phyloP scores from a whole-genome alignment of 2,888 invertebrate species.

The Marronus borbonicus region DNA sequence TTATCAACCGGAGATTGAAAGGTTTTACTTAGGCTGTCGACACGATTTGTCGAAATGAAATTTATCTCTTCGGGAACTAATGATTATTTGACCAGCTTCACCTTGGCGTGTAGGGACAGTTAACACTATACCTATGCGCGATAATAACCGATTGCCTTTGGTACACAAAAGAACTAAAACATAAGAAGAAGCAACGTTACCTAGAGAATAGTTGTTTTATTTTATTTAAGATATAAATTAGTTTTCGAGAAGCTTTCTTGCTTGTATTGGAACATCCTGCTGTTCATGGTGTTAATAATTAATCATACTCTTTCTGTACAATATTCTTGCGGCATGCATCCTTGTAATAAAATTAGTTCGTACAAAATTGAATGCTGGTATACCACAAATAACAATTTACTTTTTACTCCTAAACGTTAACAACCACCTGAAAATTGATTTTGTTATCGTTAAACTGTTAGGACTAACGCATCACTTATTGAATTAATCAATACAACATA shows the following conservation, averaged over 20 bases:
- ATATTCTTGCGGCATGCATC: background rate
- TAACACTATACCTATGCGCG: conserved; percentile 23
- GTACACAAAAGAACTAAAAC: conserved; percentile 9
- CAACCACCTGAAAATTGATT: no score
- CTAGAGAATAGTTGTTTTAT: conserved; percentile 5
- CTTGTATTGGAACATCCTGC: background rate
- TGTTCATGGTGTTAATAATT: conserved; percentile 8
- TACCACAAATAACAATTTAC: background rate
- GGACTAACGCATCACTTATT: no score
- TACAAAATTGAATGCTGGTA: background rate
- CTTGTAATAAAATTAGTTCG: background rate
- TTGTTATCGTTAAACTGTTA: no score
- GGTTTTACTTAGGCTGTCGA: conserved; percentile 38
- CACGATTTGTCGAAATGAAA: conserved; percentile 43
- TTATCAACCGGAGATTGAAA: conserved; percentile 47
- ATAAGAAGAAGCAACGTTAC: conserved; percentile 2
- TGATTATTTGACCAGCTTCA: conserved; percentile 37
- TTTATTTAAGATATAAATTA: conserved; percentile 17
- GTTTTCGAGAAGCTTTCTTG: conserved; percentile 1
- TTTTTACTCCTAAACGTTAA: no score
- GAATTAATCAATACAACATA: no score
- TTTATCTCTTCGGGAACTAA: conserved; percentile 47
- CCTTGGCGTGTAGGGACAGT: conserved; percentile 18
- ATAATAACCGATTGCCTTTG: conserved; percentile 19
- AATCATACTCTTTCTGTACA: conserved; percentile 3